Percentiles rank a stretch among this genome's conserved stretches.
These are phyloP conservation scores for Temnothorax ravouxi DNA, from an alignment of 2,888 invertebrate genomes.

Conservation along the genomic window DNA sequence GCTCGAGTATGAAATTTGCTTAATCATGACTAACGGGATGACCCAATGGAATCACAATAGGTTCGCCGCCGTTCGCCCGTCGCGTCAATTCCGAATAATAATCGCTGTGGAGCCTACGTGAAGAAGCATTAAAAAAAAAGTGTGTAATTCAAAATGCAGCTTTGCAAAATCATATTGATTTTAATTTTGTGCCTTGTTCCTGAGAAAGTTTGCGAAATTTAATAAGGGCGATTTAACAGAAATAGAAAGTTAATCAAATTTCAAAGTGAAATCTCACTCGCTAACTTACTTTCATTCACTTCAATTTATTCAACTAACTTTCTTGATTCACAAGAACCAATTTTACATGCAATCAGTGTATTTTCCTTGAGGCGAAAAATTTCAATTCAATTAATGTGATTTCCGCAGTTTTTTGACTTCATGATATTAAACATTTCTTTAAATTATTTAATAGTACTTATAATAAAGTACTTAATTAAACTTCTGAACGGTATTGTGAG, in stretches of 20 bases:
- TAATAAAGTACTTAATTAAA: neutral
- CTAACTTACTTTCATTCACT: constrained; percentile 31
- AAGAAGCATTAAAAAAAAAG: neutral
- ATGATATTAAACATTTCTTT: neutral
- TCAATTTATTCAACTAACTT: constrained; percentile 37
- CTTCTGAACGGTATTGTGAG: neutral
- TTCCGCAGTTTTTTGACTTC: neutral
- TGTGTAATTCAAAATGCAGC: neutral
- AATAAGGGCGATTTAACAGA: constrained; percentile 23
- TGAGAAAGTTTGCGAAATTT: neutral
- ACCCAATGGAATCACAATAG: constrained; percentile 76
- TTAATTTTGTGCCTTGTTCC: neutral
- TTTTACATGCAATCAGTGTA: constrained; percentile 25
- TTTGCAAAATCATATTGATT: neutral
- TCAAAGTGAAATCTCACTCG: constrained; percentile 33
- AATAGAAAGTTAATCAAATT: constrained; percentile 44
- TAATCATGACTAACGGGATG: constrained; percentile 78
- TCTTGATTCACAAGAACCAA: constrained; percentile 25
- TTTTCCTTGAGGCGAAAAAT: constrained; percentile 2
- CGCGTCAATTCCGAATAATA: constrained; percentile 69
- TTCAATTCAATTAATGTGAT: neutral
- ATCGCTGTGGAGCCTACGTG: constrained; percentile 49
- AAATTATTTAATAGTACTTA: neutral
- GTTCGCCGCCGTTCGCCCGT: constrained; percentile 63
- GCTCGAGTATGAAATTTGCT: constrained; percentile 75